phyloP scores from a whole-genome alignment of 2,797 vertebrate species.

The Lepilemur ruficaudatus region DNA sequence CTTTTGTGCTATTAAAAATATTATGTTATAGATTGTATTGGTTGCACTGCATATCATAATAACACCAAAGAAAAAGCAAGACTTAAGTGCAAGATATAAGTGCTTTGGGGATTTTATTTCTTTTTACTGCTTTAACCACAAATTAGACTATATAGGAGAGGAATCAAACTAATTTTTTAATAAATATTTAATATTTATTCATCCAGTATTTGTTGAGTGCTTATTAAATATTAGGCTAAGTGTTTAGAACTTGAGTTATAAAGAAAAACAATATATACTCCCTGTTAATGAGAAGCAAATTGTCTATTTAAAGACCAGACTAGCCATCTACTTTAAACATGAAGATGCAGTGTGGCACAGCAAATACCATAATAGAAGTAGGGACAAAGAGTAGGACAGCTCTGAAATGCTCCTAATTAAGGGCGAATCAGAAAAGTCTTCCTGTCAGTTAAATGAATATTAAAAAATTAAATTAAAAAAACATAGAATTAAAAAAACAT shows the following conservation, averaged over 20 bases:
- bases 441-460: not conserved
- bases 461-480: too few species aligned
- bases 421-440: not conserved
- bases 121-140: not conserved
- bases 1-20: not conserved
- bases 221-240: not conserved
- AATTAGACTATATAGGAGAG: not conserved
- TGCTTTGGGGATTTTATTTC: not conserved
- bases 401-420: conserved; percentile 7
- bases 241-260: not conserved
- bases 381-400: not conserved
- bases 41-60: not conserved
- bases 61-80: not conserved
- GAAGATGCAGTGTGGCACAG: not conserved
- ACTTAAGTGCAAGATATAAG: not conserved
- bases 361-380: not conserved
- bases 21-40: not conserved
- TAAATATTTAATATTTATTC: not conserved
- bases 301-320: not conserved
- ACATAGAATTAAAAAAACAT: not conserved
- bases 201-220: not conserved
- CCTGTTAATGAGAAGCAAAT: conserved; percentile 11
- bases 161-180: not conserved
- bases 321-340: not conserved
- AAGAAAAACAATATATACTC: not conserved